phyloP scores from a whole-genome alignment of 2,888 invertebrate genomes.

The Eugnorisma glareosa region DNA sequence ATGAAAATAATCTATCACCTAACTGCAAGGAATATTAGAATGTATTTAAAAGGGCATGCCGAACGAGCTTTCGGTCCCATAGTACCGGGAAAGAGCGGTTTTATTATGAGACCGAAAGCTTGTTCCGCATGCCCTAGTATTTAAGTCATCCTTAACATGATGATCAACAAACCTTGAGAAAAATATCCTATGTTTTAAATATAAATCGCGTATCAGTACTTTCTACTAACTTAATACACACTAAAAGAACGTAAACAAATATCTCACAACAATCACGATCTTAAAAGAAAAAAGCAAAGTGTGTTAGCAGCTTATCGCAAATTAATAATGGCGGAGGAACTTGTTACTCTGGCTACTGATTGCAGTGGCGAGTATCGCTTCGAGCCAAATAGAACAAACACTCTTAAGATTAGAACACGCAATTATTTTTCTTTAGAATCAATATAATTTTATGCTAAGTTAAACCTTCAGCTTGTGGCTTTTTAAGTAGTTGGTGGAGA shows the following conservation, averaged over 20 bases:
- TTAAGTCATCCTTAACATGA: too few species aligned
- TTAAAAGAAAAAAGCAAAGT: slow-evolving; percentile 44
- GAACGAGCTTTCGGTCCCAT: too few species aligned
- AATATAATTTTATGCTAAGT: slow-evolving; percentile 10
- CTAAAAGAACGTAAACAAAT: slow-evolving; percentile 49
- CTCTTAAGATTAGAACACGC: slow-evolving; percentile 47
- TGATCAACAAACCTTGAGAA: too few species aligned
- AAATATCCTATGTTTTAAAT: too few species aligned
- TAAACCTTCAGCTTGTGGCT: not conserved
- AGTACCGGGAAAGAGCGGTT: too few species aligned
- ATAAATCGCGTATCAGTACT: not conserved
- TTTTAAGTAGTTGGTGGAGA: not conserved
- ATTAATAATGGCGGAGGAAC: slow-evolving; percentile 57
- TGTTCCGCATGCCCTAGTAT: too few species aligned
- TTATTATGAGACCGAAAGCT: too few species aligned
- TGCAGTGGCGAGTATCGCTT: slow-evolving; percentile 56
- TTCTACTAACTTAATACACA: slow-evolving; percentile 1
- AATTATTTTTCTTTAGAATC: slow-evolving; percentile 49
- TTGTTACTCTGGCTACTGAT: slow-evolving; percentile 58
- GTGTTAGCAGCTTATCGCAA: slow-evolving; percentile 57
- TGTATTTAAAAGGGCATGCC: too few species aligned
- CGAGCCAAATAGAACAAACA: slow-evolving; percentile 58
- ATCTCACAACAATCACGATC: slow-evolving; percentile 52
- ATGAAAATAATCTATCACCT: not conserved
- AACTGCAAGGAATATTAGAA: not conserved